A percentile compares a stretch with the other conserved stretches of the same genome.
phyloP scores from a whole-genome alignment of 2,888 invertebrate genomes.

The Brachypterus glaber region DNA sequence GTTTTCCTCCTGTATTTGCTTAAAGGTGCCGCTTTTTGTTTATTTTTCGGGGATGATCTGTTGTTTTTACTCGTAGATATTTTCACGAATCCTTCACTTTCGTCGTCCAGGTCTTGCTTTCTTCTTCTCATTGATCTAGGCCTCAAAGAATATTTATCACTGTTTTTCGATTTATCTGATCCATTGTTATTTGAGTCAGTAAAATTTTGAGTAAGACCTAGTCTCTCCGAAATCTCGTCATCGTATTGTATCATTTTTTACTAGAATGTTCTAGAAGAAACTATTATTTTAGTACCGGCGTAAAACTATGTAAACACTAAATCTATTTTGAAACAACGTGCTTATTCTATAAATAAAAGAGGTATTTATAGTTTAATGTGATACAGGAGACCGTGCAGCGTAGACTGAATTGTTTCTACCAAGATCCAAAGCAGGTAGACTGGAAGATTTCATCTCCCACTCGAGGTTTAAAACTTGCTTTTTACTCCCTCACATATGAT shows the following conservation, averaged over 20 bases:
- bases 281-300: too few species aligned
- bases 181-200: slow-evolving; percentile 37
- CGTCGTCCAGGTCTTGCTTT: slow-evolving; percentile 17
- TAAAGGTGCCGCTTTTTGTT: slow-evolving; percentile 45
- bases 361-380: too few species aligned
- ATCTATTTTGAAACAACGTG: too few species aligned
- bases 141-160: slow-evolving; percentile 39
- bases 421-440: too few species aligned
- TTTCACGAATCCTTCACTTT: slow-evolving; percentile 17
- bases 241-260: slow-evolving; percentile 33
- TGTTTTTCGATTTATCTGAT: slow-evolving; percentile 24
- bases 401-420: too few species aligned
- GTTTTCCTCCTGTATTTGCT: slow-evolving; percentile 60
- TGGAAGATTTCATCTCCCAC: too few species aligned
- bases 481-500: too few species aligned
- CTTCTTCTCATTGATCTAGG: slow-evolving; percentile 33
- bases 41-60: slow-evolving; percentile 18
- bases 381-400: too few species aligned
- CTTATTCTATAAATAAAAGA: too few species aligned
- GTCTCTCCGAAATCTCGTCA: slow-evolving; percentile 35
- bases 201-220: slow-evolving; percentile 30
- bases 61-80: slow-evolving; percentile 8
- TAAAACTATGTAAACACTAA: too few species aligned
- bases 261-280: too few species aligned
- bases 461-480: too few species aligned